Base-by-base conservation (phyloP, 2,113 vertebrate species). In the Uria aalge region DNA sequence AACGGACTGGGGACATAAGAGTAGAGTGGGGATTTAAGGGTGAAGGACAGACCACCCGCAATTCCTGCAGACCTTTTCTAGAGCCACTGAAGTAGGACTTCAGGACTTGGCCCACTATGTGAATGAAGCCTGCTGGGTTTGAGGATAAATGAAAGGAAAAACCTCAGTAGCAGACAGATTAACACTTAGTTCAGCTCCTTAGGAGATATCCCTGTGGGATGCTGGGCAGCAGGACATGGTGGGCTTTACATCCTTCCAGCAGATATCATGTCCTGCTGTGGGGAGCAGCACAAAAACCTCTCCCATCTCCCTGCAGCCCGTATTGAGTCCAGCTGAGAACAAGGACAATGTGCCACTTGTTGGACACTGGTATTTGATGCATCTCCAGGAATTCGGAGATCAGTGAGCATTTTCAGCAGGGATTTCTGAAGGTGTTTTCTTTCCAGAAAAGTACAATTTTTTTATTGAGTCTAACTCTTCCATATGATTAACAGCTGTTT, bases 1-100 rank as follows among this genome's bases (percentile, higher is more conserved):
- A 30, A 3, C 0, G 5, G 29, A 24, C 3, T 36, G 24, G 34
- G 22, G 12, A 34, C 21, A 34, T 13, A 47, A n/a, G 53, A 62
- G 26, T 15, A 45, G 15, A 38, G 9, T 19, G 29, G 22, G 29
- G 29, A 21, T 13, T 38, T 41, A 17, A 38, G 23, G 15, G 38
- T 40, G 66, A 85, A 62, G 74, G 67, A 22, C 62, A 76, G 62
- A 80, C 48, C 32, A 22, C 13, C 1, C 5, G n/a, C 12, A 77
- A 32, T 21, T 69, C 20, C 77, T 73, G 62, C n/a, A 76, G 64
- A 21, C 2, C 13, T 63, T 43, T 71, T 32, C 32, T 71, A 40
- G 56, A 75, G 21, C n/a, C 6, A 5, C 24, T 45, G n/a, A 74
- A 82, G 36, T 18, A 40, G 57, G 55, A 62, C 68, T 77, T 77